Conservation (phyloP, 2,113 vertebrate species). For the Sardina pilchardus region DNA sequence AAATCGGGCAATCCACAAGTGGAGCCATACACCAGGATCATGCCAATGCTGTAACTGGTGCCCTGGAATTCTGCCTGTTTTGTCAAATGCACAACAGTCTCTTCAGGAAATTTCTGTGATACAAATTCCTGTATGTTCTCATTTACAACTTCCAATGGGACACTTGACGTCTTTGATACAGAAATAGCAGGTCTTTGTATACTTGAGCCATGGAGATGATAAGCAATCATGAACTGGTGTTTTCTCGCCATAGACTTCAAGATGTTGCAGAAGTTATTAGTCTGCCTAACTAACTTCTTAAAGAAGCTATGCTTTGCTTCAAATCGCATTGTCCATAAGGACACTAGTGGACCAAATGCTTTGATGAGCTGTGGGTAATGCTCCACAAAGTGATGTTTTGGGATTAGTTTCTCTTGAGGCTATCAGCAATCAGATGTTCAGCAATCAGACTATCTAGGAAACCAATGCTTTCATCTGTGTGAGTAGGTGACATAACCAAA, state of each 20-base stretch:
- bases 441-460: slow-evolving; percentile 43
- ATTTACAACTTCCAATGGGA: slow-evolving; percentile 44
- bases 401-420: slow-evolving; percentile 35
- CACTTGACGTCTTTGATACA: slow-evolving; percentile 37
- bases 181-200: slow-evolving; percentile 13
- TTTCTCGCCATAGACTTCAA: slow-evolving; percentile 44
- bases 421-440: no score
- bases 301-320: slow-evolving; percentile 40
- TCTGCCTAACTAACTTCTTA: slow-evolving; percentile 43
- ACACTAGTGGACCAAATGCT: slow-evolving; percentile 41
- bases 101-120: slow-evolving; percentile 22
- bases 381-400: slow-evolving; percentile 43
- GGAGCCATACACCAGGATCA: slow-evolving; percentile 38
- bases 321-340: slow-evolving; percentile 45
- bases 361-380: slow-evolving; percentile 44
- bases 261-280: slow-evolving; percentile 38
- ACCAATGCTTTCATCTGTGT: slow-evolving; percentile 41
- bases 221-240: slow-evolving; percentile 46
- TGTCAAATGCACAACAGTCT: slow-evolving; percentile 40
- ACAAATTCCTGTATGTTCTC: slow-evolving; percentile 38
- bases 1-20: slow-evolving; percentile 40
- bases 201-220: slow-evolving; percentile 34
- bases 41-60: slow-evolving; percentile 33
- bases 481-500: slow-evolving; percentile 36
- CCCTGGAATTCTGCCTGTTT: slow-evolving; percentile 39